A percentile compares a stretch with the other conserved stretches of the same genome.
These are phyloP conservation scores for Heterohyrax brucei DNA, from an alignment of 2,797 vertebrate species.

Conservation along the genomic window DNA sequence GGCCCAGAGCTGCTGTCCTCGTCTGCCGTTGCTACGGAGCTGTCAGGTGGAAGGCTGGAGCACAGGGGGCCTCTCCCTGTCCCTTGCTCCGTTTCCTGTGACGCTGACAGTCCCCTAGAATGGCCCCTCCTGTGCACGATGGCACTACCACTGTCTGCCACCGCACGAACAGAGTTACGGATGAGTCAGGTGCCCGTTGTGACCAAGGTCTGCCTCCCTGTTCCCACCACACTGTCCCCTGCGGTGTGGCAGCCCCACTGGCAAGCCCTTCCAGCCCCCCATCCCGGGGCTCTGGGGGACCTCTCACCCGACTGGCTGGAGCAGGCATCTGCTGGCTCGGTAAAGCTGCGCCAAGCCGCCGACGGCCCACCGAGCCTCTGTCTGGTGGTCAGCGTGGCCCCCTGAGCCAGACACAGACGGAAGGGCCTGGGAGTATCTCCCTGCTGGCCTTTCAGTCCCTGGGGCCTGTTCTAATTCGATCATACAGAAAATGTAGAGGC, in stretches of 20 bases:
- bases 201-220: too few relatives aligned
- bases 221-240: too few relatives aligned
- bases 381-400: background rate
- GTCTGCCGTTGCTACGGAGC: background rate
- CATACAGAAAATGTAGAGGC: background rate
- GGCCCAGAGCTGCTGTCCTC: accelerated
- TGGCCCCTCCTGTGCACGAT: background rate
- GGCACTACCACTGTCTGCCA: background rate
- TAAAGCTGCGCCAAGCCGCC: too few relatives aligned
- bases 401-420: background rate
- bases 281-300: too few relatives aligned
- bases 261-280: too few relatives aligned
- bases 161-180: background rate
- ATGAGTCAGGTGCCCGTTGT: background rate
- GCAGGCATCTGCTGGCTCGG: too few relatives aligned
- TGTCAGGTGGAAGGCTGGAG: background rate
- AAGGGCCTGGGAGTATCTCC: background rate
- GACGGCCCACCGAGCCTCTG: too few relatives aligned
- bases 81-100: background rate
- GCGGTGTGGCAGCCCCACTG: too few relatives aligned
- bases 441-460: background rate
- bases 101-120: background rate
- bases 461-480: conserved; percentile 2
- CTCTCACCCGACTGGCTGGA: too few relatives aligned
- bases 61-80: accelerated